These are phyloP conservation scores for Campoletis raptor DNA, from an alignment of 2,888 invertebrate genomes.

Conservation along the genomic window DNA sequence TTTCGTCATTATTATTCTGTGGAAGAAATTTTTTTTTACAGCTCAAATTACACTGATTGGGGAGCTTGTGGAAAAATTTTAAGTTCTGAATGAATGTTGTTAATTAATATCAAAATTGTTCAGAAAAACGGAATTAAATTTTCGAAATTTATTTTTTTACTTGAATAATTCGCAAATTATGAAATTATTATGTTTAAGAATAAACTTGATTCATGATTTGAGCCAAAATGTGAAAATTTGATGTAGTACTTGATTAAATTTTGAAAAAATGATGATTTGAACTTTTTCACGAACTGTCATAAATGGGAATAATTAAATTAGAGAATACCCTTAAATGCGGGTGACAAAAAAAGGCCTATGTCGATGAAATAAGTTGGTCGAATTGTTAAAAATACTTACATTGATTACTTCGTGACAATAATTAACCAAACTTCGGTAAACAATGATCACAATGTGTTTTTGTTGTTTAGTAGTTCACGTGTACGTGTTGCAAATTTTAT, in stretches of 20 bases:
- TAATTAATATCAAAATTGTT: neutral
- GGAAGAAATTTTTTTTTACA: neutral
- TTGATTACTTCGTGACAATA: neutral
- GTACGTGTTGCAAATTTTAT: slow-evolving; percentile 38
- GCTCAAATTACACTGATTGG: too few relatives aligned
- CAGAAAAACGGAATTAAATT: neutral
- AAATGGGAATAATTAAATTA: slow-evolving; percentile 16
- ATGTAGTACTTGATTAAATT: neutral
- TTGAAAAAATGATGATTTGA: neutral
- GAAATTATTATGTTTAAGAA: neutral
- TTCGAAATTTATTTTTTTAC: neutral
- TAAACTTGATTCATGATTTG: neutral
- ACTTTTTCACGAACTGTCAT: slow-evolving; percentile 22
- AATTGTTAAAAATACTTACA: neutral
- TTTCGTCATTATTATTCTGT: slow-evolving; percentile 77
- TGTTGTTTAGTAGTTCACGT: neutral
- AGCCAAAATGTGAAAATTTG: too few relatives aligned
- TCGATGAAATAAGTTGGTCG: neutral
- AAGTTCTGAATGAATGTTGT: too few relatives aligned
- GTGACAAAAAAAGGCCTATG: neutral
- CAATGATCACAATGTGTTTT: slow-evolving; percentile 18
- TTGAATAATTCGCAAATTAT: neutral
- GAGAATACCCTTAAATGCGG: neutral
- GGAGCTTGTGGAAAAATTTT: too few relatives aligned
- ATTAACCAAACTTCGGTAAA: slow-evolving; percentile 43